Percentiles rank a stretch among this genome's conserved stretches.
These are phyloP conservation scores for Harlomillsia oculata DNA, from an alignment of 1,140 invertebrate genomes.

Conservation along the genomic window DNA sequence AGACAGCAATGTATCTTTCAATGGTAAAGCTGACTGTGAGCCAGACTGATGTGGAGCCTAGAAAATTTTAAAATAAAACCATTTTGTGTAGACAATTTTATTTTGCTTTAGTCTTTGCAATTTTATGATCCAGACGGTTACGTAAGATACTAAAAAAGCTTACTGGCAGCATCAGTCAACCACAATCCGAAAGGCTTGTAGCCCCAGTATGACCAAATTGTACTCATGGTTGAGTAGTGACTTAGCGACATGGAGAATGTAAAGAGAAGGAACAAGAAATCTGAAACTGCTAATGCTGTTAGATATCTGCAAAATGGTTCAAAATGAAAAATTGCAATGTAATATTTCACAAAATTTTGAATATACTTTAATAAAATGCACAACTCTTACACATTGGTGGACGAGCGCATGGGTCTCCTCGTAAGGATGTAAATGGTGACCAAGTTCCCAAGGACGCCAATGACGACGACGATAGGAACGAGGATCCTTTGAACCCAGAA, in stretches of 20 bases:
- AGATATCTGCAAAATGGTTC: slow-evolving; percentile 48
- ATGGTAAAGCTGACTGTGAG: slow-evolving; percentile 67
- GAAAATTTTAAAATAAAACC: slow-evolving; percentile 22
- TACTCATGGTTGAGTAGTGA: slow-evolving; percentile 48
- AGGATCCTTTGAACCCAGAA: slow-evolving; percentile 57
- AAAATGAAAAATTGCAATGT: slow-evolving; percentile 15
- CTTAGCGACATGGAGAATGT: slow-evolving; percentile 54
- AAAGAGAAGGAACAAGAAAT: slow-evolving; percentile 58
- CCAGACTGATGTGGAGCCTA: slow-evolving; percentile 64
- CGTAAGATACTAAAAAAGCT: slow-evolving; percentile 37
- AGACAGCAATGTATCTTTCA: slow-evolving; percentile 65
- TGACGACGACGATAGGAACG: slow-evolving; percentile 55
- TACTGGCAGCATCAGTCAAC: slow-evolving; percentile 54
- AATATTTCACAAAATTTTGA: background rate
- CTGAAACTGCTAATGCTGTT: slow-evolving; percentile 60
- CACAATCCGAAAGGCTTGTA: slow-evolving; percentile 48
- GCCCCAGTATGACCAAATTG: slow-evolving; percentile 48
- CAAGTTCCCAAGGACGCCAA: slow-evolving; percentile 60
- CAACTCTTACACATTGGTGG: slow-evolving; percentile 51
- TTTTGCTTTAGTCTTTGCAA: background rate
- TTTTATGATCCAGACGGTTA: background rate
- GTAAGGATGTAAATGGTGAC: slow-evolving; percentile 64
- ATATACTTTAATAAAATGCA: background rate
- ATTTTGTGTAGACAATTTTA: slow-evolving; percentile 4
- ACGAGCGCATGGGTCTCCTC: slow-evolving; percentile 59